Base-by-base conservation (phyloP, 1,140 invertebrate genomes). In the Macrosteles quadrilineatus region DNA sequence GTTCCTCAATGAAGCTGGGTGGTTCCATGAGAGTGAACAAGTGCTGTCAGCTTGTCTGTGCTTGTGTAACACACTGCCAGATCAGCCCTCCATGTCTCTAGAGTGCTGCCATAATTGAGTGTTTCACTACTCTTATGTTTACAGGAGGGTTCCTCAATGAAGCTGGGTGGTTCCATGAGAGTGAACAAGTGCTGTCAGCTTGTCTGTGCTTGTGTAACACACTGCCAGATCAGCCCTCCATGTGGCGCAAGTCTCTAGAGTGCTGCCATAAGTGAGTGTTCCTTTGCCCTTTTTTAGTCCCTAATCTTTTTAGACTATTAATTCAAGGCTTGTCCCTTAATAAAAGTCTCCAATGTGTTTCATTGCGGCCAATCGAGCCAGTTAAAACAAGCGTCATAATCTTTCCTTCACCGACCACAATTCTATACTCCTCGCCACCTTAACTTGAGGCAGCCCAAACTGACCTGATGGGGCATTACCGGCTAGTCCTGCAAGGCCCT, bases 141-240 rank as follows among this genome's bases (percentile, higher is more conserved):
- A 2, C 72, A 85, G 84, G 92, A 72, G 86, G 87, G 66, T 96
- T 96, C 82, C 84, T 95, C 0, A 90, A 88, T 75, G 94, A 96
- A 75, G 90, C 90, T n/a, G 92, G 92, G 0, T 94, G 91, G 90
- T 92, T 90, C 80, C 78, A 79, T 30, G 87, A 91, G 76, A 91
- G 91, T 76, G 86, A 90, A 76, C 80, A 85, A 27, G 86, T 95
- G 55, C 81, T 94, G 71, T 78, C 84, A 67, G 80, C 83, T 11
- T 92, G 88, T 77, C 84, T 83, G 74, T 78, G 85, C 72, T 76
- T 90, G 19, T 91, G 87, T 77, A 74, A 65, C 80, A 82, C 71
- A 81, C 80, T 81, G 70, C 81, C 82, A 47, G 81, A 82, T 71
- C 84, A 80, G 43, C 80, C 80, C 14, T 70, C 76, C 55, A 77